These are phyloP conservation scores for Pitangus sulphuratus DNA, from an alignment of 2,797 vertebrate genomes.

Conservation along the genomic window DNA sequence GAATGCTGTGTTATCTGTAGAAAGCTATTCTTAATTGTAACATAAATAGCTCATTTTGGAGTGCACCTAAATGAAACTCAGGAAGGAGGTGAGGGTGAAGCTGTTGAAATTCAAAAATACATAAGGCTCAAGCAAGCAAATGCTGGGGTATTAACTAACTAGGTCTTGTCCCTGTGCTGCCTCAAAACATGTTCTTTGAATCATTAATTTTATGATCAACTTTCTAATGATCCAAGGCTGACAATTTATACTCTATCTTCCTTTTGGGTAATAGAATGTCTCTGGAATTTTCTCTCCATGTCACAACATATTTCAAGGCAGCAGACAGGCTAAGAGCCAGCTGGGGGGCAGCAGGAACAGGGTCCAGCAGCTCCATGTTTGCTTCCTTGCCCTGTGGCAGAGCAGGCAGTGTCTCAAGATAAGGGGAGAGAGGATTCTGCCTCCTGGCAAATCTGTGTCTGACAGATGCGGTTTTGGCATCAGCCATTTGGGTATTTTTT, in stretches of 20 bases:
- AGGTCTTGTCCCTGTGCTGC: not conserved
- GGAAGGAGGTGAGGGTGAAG: not conserved
- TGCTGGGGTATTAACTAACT: not conserved
- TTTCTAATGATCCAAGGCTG: not conserved
- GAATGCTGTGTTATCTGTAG: not conserved
- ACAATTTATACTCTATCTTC: not conserved
- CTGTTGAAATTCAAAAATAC: not conserved
- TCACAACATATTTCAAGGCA: not conserved
- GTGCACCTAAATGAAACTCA: not conserved
- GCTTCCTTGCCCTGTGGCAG: rapidly evolving
- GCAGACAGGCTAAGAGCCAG: not conserved
- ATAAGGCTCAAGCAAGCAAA: not conserved
- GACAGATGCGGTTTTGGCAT: not conserved
- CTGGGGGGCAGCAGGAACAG: rapidly evolving
- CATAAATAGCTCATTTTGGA: not conserved
- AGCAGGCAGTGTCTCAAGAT: not conserved
- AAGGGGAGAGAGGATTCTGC: not conserved
- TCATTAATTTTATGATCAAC: not conserved
- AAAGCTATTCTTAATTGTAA: not conserved
- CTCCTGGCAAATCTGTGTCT: not conserved
- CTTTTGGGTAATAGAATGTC: not conserved
- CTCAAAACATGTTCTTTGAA: not conserved
- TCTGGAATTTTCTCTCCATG: not conserved
- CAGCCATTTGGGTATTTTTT: not conserved
- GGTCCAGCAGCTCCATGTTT: not conserved